Evolutionary conservation across 2,113 vertebrate species (phyloP), one percentile per base, ranked within the genome.

Genomic region (Phrynosoma platyrhinos): DNA sequence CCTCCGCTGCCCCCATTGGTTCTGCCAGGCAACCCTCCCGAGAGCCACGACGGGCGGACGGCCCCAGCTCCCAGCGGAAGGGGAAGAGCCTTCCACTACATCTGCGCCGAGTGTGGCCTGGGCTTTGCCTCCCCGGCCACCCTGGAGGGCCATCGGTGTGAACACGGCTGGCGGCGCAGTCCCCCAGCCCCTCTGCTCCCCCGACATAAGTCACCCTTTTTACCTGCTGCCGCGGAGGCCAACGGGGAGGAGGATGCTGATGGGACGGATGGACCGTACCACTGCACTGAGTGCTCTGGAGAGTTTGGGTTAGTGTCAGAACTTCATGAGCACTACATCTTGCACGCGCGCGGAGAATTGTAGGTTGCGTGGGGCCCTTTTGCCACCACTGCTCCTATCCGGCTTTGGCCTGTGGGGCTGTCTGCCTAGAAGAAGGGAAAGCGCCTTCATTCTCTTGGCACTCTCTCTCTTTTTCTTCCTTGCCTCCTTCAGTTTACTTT

Each of bases 291-390:
- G 80, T 96, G 95, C 3, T 92, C 95, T 66, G 94, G 95, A 58
- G 94, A 93, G 86, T 96, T 96, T 9, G 93, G 93, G 87, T 91
- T 79, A 91, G 94, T 96, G 0, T 93, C 94, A 36, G 94, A 95
- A 88, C 93, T 96, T 82, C 94, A 96, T 0, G 94, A 94, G 76
- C 95, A 96, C 92, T 96, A 95, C 93, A 96, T 96, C 94, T 93
- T 95, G 77, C 95, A 96, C 1, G 95, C 95, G 25, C 91, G 95
- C 5, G 95, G 95, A 1, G 95, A 96, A 89, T 93, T 96, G 79
- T 96, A 95, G 93, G 47, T 71, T 53, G 1, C 36, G 10, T 13
- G 16, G 36, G 36, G 36, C 36, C 36, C 36, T 36, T 36, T 36
- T 36, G 36, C 36, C 36, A 36, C 36, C 36, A 36, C 27, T 12